A percentile compares a stretch with the other conserved stretches of the same genome.
Conservation (phyloP, 2,888 invertebrate species). For the Augiades crinisus region DNA sequence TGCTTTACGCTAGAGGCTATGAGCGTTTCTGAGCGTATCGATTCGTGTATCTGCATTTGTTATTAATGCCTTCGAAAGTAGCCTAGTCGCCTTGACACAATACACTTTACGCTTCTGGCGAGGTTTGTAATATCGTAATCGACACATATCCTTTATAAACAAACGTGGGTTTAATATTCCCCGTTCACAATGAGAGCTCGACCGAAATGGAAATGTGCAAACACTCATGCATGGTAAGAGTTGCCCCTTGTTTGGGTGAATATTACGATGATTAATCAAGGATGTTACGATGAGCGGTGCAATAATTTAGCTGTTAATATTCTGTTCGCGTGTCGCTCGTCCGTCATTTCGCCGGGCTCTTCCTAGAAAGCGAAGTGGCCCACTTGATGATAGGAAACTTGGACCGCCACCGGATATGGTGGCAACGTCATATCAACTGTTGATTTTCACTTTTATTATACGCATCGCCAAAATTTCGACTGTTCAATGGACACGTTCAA, state of each 20-base stretch:
- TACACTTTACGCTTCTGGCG: constrained; percentile 43
- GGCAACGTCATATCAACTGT: constrained; percentile 54
- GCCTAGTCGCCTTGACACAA: constrained; percentile 38
- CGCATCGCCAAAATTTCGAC: constrained; percentile 27
- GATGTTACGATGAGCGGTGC: constrained; percentile 42
- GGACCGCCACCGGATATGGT: constrained; percentile 47
- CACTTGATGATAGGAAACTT: constrained; percentile 53
- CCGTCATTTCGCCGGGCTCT: constrained; percentile 62
- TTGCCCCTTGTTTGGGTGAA: constrained; percentile 24
- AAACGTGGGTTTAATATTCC: constrained; percentile 42
- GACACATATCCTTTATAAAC: constrained; percentile 40
- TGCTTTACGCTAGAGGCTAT: not conserved
- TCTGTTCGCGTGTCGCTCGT: constrained; percentile 48
- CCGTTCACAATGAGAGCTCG: constrained; percentile 32
- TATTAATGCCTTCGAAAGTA: constrained; percentile 28
- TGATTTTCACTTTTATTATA: constrained; percentile 69
- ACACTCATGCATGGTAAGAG: constrained; percentile 26
- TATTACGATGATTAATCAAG: constrained; percentile 47
- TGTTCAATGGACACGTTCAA: not conserved
- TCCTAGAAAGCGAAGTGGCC: constrained; percentile 72
- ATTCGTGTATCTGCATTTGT: constrained; percentile 13
- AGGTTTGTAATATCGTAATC: constrained; percentile 42
- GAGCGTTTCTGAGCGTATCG: constrained; percentile 5
- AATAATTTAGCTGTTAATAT: constrained; percentile 55
- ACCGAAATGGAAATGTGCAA: constrained; percentile 33